A percentile compares a stretch with the other conserved stretches of the same genome.
phyloP scores from a whole-genome alignment of 2,888 invertebrate genomes.

The Ceriagrion tenellum region DNA sequence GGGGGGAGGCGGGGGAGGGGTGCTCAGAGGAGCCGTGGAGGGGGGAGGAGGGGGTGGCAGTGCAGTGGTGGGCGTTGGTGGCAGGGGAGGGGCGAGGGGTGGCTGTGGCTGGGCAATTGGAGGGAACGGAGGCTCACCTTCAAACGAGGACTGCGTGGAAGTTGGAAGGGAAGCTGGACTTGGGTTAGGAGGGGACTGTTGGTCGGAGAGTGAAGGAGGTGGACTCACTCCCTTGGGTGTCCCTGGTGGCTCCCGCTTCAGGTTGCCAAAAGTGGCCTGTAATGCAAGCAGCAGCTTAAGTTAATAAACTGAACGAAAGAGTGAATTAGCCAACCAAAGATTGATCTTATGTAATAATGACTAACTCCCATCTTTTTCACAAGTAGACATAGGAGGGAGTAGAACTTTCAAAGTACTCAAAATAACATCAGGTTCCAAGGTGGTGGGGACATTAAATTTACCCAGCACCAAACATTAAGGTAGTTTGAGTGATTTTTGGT shows the following conservation, averaged over 20 bases:
- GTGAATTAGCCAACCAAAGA: too few relatives aligned
- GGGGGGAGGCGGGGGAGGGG: conserved; percentile 76
- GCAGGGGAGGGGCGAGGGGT: conserved; percentile 76
- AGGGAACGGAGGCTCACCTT: conserved; percentile 82
- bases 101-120: conserved; percentile 70
- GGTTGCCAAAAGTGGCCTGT: conserved; percentile 71
- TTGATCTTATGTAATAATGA: too few relatives aligned
- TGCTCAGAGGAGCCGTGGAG: conserved; percentile 72
- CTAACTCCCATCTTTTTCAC: too few relatives aligned
- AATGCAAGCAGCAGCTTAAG: conserved; percentile 17
- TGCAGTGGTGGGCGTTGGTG: conserved; percentile 75
- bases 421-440: too few relatives aligned
- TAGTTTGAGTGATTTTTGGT: too few relatives aligned
- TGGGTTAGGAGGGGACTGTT: conserved; percentile 68
- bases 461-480: too few relatives aligned
- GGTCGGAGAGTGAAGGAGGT: conserved; percentile 80
- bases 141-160: conserved; percentile 88
- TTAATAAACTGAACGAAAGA: too few relatives aligned
- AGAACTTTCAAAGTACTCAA: too few relatives aligned
- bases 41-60: conserved; percentile 64
- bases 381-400: too few relatives aligned
- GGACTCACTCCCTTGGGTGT: conserved; percentile 80
- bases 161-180: conserved; percentile 83
- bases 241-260: conserved; percentile 74
- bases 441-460: too few relatives aligned